Conservation (phyloP, 2,113 vertebrate species). For the Hemibates koningsi region DNA sequence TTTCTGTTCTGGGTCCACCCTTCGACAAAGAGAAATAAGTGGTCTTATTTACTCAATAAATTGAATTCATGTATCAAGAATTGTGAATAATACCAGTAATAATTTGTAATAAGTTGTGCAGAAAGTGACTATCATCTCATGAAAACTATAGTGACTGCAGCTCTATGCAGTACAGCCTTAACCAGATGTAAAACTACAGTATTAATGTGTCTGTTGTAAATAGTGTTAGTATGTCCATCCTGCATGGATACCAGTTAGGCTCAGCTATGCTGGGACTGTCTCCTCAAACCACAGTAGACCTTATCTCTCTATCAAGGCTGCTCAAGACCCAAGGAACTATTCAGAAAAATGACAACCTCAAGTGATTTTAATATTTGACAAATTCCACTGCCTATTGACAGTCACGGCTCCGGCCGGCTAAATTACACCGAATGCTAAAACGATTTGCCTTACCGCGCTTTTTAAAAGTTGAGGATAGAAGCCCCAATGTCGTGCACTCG, state of each 20-base stretch:
- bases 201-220: conserved; percentile 80
- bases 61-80: conserved; percentile 59
- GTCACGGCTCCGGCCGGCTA: background rate
- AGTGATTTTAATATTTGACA: background rate
- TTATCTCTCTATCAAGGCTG: conserved; percentile 32
- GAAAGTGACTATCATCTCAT: conserved; percentile 84
- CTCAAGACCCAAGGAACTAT: conserved; percentile 17
- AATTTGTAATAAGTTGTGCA: conserved; percentile 72
- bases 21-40: conserved; percentile 70
- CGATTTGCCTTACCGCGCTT: conserved; percentile 21
- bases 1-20: conserved; percentile 59
- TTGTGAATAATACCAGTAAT: conserved; percentile 66
- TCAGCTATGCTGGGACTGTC: conserved; percentile 48
- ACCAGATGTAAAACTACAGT: conserved; percentile 69
- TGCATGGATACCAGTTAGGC: conserved; percentile 85
- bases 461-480: background rate
- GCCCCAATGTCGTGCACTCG: conserved; percentile 12
- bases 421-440: conserved; percentile 16
- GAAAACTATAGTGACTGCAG: conserved; percentile 74
- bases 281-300: conserved; percentile 57
- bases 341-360: background rate
- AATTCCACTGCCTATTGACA: background rate
- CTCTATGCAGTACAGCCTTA: conserved; percentile 73
- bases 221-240: conserved; percentile 88
- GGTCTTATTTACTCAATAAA: conserved; percentile 71